phyloP scores from a whole-genome alignment of 2,113 vertebrate genomes.

The Toxotes jaculatrix region DNA sequence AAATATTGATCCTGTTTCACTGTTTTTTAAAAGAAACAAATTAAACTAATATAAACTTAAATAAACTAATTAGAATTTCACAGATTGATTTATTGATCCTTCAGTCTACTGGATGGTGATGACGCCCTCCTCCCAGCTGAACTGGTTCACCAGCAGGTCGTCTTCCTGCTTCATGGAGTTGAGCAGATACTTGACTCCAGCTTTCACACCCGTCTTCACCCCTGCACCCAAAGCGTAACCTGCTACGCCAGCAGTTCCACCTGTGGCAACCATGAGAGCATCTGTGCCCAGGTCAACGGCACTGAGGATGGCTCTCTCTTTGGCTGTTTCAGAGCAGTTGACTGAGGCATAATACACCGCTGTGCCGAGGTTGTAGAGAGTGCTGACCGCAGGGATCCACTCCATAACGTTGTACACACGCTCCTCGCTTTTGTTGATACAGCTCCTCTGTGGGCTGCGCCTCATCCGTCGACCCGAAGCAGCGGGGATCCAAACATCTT shows the following conservation, averaged over 20 bases:
- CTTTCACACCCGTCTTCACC: constrained; percentile 87
- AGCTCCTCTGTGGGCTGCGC: constrained; percentile 63
- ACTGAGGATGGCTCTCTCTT: constrained; percentile 85
- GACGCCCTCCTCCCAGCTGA: constrained; percentile 72
- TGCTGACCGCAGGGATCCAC: constrained; percentile 87
- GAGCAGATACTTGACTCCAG: constrained; percentile 83
- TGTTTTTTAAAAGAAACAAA: not conserved
- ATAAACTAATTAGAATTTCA: constrained; percentile 2
- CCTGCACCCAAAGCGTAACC: constrained; percentile 81
- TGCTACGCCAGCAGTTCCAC: constrained; percentile 69
- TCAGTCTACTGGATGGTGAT: constrained; percentile 66
- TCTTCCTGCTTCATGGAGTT: constrained; percentile 79
- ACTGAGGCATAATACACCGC: constrained; percentile 90
- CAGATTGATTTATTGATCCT: not conserved
- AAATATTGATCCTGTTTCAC: constrained; percentile 1
- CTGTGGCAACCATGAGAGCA: constrained; percentile 82
- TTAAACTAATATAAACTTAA: not conserved
- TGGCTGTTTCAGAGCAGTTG: constrained; percentile 86
- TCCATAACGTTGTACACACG: constrained; percentile 79
- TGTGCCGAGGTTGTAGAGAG: constrained; percentile 90
- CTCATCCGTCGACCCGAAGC: constrained; percentile 51
- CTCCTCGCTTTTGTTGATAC: constrained; percentile 81
- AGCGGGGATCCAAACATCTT: rapidly evolving
- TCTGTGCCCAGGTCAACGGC: constrained; percentile 89
- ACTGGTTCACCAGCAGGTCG: constrained; percentile 82